phyloP scores from a whole-genome alignment of 2,113 vertebrate species.

The Campylorhamphus procurvoides region DNA sequence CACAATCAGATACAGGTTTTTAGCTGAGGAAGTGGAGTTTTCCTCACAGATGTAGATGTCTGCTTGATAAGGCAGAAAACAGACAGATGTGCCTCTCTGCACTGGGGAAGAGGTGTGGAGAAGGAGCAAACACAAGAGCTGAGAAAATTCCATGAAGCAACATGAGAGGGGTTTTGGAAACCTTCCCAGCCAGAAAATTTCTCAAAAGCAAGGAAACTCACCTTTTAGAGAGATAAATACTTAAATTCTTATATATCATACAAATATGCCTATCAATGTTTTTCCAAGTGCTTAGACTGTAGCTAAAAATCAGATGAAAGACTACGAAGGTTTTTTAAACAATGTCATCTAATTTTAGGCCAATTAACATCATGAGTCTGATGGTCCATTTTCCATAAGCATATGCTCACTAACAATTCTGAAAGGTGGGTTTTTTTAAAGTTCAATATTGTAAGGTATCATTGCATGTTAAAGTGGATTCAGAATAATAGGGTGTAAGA shows the following conservation, averaged over 20 bases:
- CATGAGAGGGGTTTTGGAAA: constrained; percentile 73
- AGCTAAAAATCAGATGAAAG: not conserved
- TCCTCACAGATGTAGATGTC: constrained; percentile 85
- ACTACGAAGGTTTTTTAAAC: not conserved
- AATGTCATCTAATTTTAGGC: not conserved
- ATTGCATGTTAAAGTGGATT: not conserved
- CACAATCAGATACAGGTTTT: constrained; percentile 89
- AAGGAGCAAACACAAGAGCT: constrained; percentile 75
- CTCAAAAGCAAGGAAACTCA: constrained; percentile 54
- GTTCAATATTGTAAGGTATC: not conserved
- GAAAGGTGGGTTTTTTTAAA: accelerated
- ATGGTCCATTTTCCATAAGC: not conserved
- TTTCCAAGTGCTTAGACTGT: not conserved
- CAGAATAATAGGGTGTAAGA: not conserved
- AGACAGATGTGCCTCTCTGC: constrained; percentile 83
- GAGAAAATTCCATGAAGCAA: constrained; percentile 74
- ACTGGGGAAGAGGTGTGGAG: constrained; percentile 78
- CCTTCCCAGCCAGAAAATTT: constrained; percentile 69
- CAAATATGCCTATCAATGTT: not conserved
- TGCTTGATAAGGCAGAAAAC: constrained; percentile 83
- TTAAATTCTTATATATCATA: constrained; percentile 53
- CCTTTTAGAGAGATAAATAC: constrained; percentile 55
- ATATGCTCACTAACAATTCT: not conserved
- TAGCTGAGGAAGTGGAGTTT: constrained; percentile 82
- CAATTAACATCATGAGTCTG: not conserved